These are phyloP conservation scores for Ctenoplectra terminalis DNA, from an alignment of 1,140 invertebrate genomes.

Conservation along the genomic window DNA sequence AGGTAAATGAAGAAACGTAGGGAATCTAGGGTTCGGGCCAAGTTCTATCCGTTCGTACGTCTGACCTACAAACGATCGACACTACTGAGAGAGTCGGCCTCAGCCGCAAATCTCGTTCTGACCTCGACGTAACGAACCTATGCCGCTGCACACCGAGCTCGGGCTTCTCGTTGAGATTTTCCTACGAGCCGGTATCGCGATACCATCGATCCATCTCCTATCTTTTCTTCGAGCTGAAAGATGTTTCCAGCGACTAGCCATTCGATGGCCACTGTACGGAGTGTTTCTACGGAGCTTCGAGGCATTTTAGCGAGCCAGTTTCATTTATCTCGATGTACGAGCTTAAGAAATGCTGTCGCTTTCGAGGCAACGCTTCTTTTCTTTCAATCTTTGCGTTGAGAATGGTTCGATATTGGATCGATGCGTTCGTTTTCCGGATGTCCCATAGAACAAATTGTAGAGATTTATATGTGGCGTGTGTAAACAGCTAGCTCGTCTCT, in stretches of 20 bases:
- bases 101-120: constrained; percentile 42
- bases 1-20: constrained; percentile 25
- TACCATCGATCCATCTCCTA: background rate
- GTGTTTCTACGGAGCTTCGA: background rate
- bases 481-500: no score
- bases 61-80: constrained; percentile 42
- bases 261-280: background rate
- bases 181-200: background rate
- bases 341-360: no score
- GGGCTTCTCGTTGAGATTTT: background rate
- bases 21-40: background rate
- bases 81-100: constrained; percentile 49
- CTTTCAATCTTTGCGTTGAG: no score
- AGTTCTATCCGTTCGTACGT: constrained; percentile 20
- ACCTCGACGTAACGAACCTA: constrained; percentile 25
- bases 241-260: background rate
- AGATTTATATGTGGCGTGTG: no score
- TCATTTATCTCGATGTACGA: background rate
- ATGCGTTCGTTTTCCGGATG: no score
- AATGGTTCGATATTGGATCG: no score
- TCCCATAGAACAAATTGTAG: no score
- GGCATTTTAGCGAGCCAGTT: background rate
- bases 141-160: background rate
- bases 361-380: no score
- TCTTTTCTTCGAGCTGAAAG: background rate